Conservation (phyloP, 1,140 invertebrate genomes). For the Probaryconus sp. region DNA sequence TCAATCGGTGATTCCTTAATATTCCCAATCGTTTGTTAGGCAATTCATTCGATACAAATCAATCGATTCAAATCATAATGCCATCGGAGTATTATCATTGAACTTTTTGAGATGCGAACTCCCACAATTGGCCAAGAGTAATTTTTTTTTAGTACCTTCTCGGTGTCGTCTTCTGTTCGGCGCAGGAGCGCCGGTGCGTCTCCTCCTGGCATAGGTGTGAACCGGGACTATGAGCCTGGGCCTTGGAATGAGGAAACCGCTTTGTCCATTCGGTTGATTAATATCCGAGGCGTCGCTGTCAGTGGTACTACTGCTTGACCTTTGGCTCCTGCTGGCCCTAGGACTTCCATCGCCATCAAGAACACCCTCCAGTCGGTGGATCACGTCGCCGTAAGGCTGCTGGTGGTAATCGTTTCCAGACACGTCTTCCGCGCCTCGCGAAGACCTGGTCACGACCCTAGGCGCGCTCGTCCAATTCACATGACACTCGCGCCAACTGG, state of each 20-base stretch:
- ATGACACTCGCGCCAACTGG: conserved; percentile 85
- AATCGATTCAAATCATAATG: too few species aligned
- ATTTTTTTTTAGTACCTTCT: conserved; percentile 66
- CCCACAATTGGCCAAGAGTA: not conserved
- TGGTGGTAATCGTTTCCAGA: conserved; percentile 46
- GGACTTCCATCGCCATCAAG: conserved; percentile 69
- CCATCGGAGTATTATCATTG: too few species aligned
- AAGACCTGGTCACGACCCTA: conserved; percentile 40
- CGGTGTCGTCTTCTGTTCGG: conserved; percentile 65
- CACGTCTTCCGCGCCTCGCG: conserved; percentile 48
- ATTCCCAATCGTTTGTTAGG: too few species aligned
- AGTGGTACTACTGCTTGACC: conserved; percentile 75
- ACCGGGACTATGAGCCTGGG: conserved; percentile 91
- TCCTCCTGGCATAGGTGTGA: conserved; percentile 88
- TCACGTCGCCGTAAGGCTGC: conserved; percentile 64
- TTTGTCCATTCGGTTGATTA: conserved; percentile 74
- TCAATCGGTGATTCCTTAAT: too few species aligned
- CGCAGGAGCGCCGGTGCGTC: conserved; percentile 83
- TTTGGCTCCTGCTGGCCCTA: conserved; percentile 61
- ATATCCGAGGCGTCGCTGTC: conserved; percentile 72
- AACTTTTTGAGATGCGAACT: conserved; percentile 9
- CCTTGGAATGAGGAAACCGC: conserved; percentile 87
- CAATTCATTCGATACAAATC: too few species aligned
- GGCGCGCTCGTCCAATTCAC: conserved; percentile 67
- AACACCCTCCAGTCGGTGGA: conserved; percentile 72